These are phyloP conservation scores for Cephonodes hylas DNA, from an alignment of 2,888 invertebrate species.

Conservation along the genomic window DNA sequence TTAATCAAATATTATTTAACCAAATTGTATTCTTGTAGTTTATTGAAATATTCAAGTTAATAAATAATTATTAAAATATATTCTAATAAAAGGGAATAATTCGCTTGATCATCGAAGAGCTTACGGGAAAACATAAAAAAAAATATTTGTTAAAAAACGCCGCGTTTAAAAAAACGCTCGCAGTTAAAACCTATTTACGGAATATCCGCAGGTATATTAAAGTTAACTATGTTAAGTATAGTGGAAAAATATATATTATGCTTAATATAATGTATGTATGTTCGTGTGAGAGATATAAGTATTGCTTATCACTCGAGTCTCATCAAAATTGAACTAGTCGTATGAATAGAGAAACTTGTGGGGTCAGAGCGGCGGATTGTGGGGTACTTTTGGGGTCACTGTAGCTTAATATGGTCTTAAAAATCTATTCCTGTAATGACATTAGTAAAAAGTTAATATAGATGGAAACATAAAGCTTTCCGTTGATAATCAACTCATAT, in stretches of 20 bases:
- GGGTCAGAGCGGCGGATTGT: background rate
- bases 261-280: slow-evolving; percentile 4
- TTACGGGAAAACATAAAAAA: background rate
- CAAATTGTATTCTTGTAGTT: too few relatives aligned
- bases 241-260: background rate
- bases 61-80: too few relatives aligned
- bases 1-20: too few relatives aligned
- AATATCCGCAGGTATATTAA: background rate
- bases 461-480: too few relatives aligned
- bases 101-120: too few relatives aligned
- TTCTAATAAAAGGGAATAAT: too few relatives aligned
- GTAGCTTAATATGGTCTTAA: too few relatives aligned
- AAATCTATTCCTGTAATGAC: too few relatives aligned
- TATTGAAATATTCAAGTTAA: too few relatives aligned
- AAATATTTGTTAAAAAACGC: background rate
- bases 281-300: background rate
- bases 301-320: background rate
- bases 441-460: too few relatives aligned
- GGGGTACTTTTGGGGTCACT: background rate
- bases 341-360: background rate
- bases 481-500: too few relatives aligned
- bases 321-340: slow-evolving; percentile 9
- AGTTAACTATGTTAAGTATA: slow-evolving; percentile 8
- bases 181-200: background rate
- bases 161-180: background rate